phyloP scores from a whole-genome alignment of 2,113 vertebrate species.

The Thryonomys swinderianus region DNA sequence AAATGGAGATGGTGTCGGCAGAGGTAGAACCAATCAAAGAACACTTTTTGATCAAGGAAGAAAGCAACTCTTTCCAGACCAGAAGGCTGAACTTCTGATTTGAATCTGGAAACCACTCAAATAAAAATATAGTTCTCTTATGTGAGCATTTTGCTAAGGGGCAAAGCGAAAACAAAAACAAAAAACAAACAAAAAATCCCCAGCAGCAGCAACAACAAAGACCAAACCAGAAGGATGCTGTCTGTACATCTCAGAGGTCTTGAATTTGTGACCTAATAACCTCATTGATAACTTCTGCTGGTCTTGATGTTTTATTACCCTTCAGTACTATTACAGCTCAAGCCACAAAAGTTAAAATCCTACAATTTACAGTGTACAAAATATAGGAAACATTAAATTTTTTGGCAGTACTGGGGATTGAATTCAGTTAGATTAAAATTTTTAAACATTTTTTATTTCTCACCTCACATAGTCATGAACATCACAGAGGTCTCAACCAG shows the following conservation, averaged over 20 bases:
- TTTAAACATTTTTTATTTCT: background rate
- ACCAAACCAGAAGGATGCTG: background rate
- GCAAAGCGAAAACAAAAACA: background rate
- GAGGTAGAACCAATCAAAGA: background rate
- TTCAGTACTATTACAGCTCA: background rate
- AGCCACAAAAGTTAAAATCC: background rate
- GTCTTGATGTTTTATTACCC: too few species aligned
- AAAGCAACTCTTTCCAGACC: background rate
- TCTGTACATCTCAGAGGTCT: background rate
- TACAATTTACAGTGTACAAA: background rate
- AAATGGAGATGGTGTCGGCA: too few species aligned
- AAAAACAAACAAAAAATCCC: too few species aligned
- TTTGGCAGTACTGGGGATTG: too few species aligned
- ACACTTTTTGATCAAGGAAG: background rate
- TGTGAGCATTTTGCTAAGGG: background rate
- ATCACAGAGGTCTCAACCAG: background rate
- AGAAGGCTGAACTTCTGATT: background rate
- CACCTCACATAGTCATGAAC: background rate
- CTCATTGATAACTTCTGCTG: background rate
- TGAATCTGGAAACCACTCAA: background rate
- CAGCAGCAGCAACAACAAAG: too few species aligned
- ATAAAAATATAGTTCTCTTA: background rate
- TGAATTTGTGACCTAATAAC: background rate
- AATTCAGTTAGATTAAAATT: too few species aligned
- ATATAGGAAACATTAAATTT: background rate